Percentiles rank a stretch among this genome's conserved stretches.
Conservation (phyloP, 2,797 vertebrate genomes). For the Acanthopagrus latus region DNA sequence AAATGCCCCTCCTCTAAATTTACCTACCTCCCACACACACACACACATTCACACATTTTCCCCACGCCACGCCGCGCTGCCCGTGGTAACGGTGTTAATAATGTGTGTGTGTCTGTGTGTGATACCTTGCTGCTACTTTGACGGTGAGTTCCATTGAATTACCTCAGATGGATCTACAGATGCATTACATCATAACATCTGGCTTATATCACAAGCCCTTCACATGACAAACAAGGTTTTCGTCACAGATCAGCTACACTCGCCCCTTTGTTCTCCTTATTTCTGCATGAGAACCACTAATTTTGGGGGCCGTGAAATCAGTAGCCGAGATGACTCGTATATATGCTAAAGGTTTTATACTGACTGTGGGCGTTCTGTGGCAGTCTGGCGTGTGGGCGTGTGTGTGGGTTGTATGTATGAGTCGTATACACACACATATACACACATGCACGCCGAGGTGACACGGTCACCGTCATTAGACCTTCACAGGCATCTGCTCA, state of each 20-base stretch:
- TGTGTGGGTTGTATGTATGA: constrained; percentile 57
- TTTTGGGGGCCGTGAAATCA: constrained; percentile 28
- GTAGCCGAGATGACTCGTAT: constrained; percentile 2
- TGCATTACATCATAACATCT: constrained; percentile 70
- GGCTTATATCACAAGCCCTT: constrained; percentile 58
- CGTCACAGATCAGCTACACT: constrained; percentile 50
- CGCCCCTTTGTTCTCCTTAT: constrained; percentile 25
- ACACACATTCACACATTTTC: constrained; percentile 46
- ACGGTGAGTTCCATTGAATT: constrained; percentile 57
- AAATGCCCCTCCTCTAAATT: constrained; percentile 73
- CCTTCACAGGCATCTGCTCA: constrained; percentile 83
- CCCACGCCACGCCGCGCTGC: constrained; percentile 35
- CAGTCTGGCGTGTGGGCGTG: constrained; percentile 49
- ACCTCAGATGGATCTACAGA: constrained; percentile 55
- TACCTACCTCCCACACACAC: constrained; percentile 37
- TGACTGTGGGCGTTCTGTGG: constrained; percentile 40
- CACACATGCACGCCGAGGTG: constrained; percentile 54
- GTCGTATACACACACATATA: constrained; percentile 22
- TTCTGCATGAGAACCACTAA: constrained; percentile 22
- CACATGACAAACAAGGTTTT: constrained; percentile 80
- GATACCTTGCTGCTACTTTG: constrained; percentile 65
- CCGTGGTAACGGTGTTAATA: constrained; percentile 78
- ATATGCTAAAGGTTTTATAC: constrained; percentile 22
- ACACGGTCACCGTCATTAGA: constrained; percentile 84
- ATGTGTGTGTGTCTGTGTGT: constrained; percentile 49